Evolutionary conservation across 2,888 invertebrate species (phyloP).

Genomic region (Drosophila falleni): DNA sequence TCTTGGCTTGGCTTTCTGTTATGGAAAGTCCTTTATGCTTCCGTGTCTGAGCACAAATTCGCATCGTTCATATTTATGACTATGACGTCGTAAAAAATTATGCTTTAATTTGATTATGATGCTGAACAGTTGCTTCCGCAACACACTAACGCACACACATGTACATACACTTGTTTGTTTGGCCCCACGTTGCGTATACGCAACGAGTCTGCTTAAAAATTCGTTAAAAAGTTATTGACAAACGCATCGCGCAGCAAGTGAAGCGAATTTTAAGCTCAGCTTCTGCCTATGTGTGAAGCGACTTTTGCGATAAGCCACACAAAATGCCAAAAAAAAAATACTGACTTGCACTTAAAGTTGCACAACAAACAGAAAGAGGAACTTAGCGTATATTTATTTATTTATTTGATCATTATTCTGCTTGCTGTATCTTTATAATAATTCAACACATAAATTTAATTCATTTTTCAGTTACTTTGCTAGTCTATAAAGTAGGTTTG

Average conservation of each 20-base stretch:
- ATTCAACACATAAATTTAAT: not conserved
- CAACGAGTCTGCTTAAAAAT: conserved; percentile 60
- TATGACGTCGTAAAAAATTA: conserved; percentile 81
- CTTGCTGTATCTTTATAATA: conserved; percentile 12
- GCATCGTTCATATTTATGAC: conserved; percentile 79
- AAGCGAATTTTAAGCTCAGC: conserved; percentile 30
- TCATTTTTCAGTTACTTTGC: not conserved
- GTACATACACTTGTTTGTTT: conserved; percentile 2
- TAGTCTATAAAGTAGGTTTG: too few relatives aligned
- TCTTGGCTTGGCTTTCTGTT: not conserved
- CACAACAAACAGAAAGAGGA: conserved; percentile 10
- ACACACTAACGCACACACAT: not conserved
- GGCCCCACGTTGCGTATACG: conserved; percentile 61
- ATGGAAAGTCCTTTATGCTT: conserved; percentile 21
- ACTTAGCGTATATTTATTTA: conserved; percentile 2
- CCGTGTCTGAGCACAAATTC: conserved; percentile 50
- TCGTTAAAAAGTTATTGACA: conserved; percentile 71
- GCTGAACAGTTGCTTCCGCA: conserved; percentile 44
- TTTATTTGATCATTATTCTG: conserved; percentile 20
- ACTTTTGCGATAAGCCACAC: conserved; percentile 37
- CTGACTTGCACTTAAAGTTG: conserved; percentile 60
- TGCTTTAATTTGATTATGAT: conserved; percentile 80
- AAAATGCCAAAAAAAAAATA: not conserved
- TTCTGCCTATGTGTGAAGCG: conserved; percentile 19
- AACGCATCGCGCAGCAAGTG: conserved; percentile 38